These are phyloP conservation scores for Lydus trimaculatus DNA, from an alignment of 2,888 invertebrate species.

Conservation along the genomic window DNA sequence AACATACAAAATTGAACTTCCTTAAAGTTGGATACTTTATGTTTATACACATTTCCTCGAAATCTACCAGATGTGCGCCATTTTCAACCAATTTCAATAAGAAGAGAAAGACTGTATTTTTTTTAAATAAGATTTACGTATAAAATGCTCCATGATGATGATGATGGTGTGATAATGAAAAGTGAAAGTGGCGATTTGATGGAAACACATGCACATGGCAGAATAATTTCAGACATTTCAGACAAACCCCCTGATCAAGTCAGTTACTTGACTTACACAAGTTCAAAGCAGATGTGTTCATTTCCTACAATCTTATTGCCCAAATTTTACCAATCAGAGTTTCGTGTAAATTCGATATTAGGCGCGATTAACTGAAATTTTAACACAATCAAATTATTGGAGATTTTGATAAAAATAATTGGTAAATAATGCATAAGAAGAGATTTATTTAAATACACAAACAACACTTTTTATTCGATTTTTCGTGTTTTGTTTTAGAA, in stretches of 20 bases:
- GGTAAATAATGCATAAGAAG: too few species aligned
- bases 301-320: constrained; percentile 38
- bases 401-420: too few species aligned
- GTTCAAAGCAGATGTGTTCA: constrained; percentile 39
- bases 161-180: neutral
- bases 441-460: neutral
- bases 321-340: constrained; percentile 39
- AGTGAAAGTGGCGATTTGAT: constrained; percentile 14
- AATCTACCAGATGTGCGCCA: constrained; percentile 47
- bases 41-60: constrained; percentile 45
- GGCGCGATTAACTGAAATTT: neutral
- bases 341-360: constrained; percentile 19
- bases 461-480: neutral
- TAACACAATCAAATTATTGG: neutral
- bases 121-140: neutral
- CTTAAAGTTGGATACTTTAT: constrained; percentile 48
- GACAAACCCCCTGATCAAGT: constrained; percentile 33
- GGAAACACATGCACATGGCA: constrained; percentile 36
- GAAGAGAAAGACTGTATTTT: neutral
- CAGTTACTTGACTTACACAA: constrained; percentile 34
- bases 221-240: constrained; percentile 30
- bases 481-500: neutral
- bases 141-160: too few species aligned
- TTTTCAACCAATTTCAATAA: neutral
- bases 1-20: constrained; percentile 50